Evolutionary conservation across 2,888 invertebrate species (phyloP), one percentile per base, ranked within the genome.

Genomic region (Hyposoter didymator): DNA sequence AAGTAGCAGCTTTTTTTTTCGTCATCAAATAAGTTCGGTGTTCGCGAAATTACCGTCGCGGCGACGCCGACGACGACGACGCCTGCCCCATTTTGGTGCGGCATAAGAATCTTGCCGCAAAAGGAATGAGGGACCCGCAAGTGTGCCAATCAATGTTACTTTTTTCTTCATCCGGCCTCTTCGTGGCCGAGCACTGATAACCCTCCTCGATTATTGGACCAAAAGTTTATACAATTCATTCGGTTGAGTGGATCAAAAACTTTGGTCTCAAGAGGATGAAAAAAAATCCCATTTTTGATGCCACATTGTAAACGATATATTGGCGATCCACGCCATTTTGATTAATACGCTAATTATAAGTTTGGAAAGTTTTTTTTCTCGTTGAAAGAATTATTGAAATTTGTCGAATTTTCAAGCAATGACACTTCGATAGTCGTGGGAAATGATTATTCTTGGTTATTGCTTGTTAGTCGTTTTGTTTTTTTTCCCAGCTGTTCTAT

Each of bases 31-130:
- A 55, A 78, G 52, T 66, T 6, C 55, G 52, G 55, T 47, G 32
- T 70, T 45, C 78, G 43, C 67, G 19, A 79, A 79, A 84, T 84
- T 78, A 84, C 69, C 78, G 83, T 62, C 78, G 52, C 35, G 22
- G 39, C 45, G 69, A 22, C 22, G 39, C 62, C 62, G 75, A 76
- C 64, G 70, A 66, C 73, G 45, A 70, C 49, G 76, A 76, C 70
- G 70, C 49, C 52, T 76, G 47, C 43, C 45, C 19, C 74, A 66
- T 67, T 73, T 74, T 74, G 19, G 52, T 69, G 4, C 22, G 64
- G 39, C 72, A 32, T 47, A 49, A 47, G 28, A 45, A 74, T 45
- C 59, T 45, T 28, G 45, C 67, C 55, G 59, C 19, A 67, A 55
- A 59, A 52, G n/a, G 43, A 55, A 49, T 10, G 59, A 69, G 45